Evolutionary conservation across 1,140 invertebrate genomes (phyloP).

Genomic region (Proctacanthus coquilletti): DNA sequence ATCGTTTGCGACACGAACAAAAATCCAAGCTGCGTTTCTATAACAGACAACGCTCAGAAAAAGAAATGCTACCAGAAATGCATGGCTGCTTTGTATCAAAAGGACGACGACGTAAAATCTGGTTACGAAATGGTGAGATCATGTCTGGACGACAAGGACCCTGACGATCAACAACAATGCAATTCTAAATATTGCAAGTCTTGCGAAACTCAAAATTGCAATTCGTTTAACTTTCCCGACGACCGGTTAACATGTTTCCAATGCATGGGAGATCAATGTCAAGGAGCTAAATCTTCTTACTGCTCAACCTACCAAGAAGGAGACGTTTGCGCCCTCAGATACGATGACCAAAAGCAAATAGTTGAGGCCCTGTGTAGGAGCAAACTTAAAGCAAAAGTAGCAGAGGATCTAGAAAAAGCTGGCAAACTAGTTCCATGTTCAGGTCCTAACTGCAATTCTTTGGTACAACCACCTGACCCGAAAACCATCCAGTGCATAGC

Average conservation of each 20-base stretch:
- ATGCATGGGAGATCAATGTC: background rate
- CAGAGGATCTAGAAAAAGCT: background rate
- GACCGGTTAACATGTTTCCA: background rate
- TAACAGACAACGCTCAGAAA: too few species aligned
- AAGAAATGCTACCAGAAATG: too few species aligned
- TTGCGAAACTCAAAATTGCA: background rate
- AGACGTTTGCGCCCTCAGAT: background rate
- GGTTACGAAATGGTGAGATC: too few species aligned
- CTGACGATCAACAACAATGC: too few species aligned
- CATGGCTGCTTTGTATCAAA: too few species aligned
- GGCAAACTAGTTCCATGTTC: background rate
- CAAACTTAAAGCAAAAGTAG: background rate
- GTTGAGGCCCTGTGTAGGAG: background rate
- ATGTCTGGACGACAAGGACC: too few species aligned
- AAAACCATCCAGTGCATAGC: background rate
- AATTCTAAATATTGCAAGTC: too few species aligned
- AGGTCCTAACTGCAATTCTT: background rate
- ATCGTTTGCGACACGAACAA: too few species aligned
- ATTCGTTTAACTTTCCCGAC: background rate
- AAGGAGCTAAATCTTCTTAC: background rate
- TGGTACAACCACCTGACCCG: background rate
- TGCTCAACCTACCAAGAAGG: background rate
- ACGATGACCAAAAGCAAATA: background rate
- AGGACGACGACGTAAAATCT: too few species aligned
- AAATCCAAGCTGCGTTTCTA: too few species aligned